phyloP scores from a whole-genome alignment of 2,888 invertebrate genomes.

The Mesoligia furuncula region DNA sequence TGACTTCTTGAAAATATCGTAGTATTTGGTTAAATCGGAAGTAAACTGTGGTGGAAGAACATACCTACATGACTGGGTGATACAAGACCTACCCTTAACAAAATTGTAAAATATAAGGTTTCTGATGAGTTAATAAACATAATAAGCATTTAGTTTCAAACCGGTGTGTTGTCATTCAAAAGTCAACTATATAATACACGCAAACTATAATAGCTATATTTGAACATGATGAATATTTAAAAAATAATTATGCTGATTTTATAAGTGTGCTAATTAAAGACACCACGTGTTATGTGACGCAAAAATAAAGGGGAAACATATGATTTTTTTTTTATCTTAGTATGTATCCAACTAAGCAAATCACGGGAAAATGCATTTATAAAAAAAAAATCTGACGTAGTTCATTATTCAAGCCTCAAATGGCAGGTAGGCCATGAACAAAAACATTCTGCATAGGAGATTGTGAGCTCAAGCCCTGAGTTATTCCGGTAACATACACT shows the following conservation, averaged over 20 bases:
- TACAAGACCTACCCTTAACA: not conserved
- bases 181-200: no score
- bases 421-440: conserved; percentile 6
- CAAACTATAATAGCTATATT: no score
- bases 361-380: not conserved
- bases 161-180: not conserved
- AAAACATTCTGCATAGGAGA: conserved; percentile 28
- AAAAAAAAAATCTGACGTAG: not conserved
- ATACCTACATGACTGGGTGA: no score
- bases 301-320: not conserved
- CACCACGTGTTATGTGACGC: no score
- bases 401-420: conserved; percentile 13
- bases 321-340: no score
- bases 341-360: not conserved
- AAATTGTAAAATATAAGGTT: not conserved
- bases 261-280: not conserved
- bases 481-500: conserved; percentile 47
- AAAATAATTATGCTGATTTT: not conserved
- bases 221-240: no score
- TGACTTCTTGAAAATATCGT: not conserved
- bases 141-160: not conserved
- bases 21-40: not conserved
- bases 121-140: not conserved
- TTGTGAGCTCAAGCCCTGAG: conserved; percentile 35
- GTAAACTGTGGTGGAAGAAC: not conserved